These are phyloP conservation scores for Gymnothorax reevesii DNA, from an alignment of 2,797 vertebrate species.

Conservation along the genomic window DNA sequence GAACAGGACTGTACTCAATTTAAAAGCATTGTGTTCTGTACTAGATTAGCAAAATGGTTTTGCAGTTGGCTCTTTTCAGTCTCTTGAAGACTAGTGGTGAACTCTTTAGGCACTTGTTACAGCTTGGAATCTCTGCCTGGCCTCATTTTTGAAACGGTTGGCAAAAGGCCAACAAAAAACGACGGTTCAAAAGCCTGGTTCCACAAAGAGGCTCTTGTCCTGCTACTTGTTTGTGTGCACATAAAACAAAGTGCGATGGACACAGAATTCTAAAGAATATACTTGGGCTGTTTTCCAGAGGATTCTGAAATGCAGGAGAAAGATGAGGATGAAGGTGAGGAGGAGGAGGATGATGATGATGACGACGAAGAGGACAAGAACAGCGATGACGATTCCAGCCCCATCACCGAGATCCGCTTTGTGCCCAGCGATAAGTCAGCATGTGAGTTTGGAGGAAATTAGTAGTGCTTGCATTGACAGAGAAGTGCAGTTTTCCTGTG, in stretches of 20 bases:
- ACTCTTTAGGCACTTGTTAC: background rate
- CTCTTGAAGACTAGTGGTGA: background rate
- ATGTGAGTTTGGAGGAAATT: slow-evolving; percentile 66
- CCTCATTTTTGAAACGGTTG: slow-evolving; percentile 13
- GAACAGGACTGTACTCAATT: too few species aligned
- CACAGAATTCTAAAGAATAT: background rate
- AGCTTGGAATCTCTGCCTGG: background rate
- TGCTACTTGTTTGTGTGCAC: background rate
- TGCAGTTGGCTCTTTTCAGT: background rate
- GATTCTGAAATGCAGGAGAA: slow-evolving; percentile 62
- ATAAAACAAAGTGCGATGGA: background rate
- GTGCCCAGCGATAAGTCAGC: slow-evolving; percentile 89
- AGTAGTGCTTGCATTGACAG: background rate
- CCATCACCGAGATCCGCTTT: slow-evolving; percentile 91
- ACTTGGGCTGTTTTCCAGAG: slow-evolving; percentile 19
- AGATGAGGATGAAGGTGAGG: slow-evolving; percentile 80
- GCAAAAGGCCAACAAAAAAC: background rate
- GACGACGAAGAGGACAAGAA: slow-evolving; percentile 66
- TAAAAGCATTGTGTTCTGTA: background rate
- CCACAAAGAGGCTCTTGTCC: background rate
- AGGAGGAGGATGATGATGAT: slow-evolving; percentile 70
- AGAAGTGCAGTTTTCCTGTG: too few species aligned
- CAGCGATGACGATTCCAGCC: slow-evolving; percentile 72
- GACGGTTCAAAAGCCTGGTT: background rate
- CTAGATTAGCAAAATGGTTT: background rate